phyloP scores from a whole-genome alignment of 2,113 vertebrate genomes.

The Callorhinus ursinus region DNA sequence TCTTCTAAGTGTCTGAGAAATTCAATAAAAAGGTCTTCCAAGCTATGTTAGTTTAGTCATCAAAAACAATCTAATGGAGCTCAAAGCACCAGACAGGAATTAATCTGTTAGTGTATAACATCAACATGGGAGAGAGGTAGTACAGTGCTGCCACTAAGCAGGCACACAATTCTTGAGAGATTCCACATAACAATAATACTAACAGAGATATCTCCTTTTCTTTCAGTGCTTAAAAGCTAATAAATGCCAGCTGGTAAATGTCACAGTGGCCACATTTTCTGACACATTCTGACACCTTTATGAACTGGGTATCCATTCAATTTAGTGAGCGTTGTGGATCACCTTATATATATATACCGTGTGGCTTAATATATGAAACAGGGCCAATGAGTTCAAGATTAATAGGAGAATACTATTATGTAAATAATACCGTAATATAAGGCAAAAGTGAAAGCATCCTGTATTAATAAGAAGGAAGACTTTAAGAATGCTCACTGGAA shows the following conservation, averaged over 20 bases:
- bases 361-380: not conserved
- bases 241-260: conserved; percentile 50
- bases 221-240: conserved; percentile 4
- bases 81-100: conserved; percentile 36
- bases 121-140: not conserved
- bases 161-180: not conserved
- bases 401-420: not conserved
- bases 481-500: not conserved
- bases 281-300: conserved; percentile 54
- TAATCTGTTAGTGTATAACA: conserved; percentile 8
- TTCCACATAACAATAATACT: not conserved
- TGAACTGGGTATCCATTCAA: conserved; percentile 9
- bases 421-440: not conserved
- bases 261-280: not conserved
- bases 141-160: not conserved
- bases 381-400: not conserved
- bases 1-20: conserved; percentile 49
- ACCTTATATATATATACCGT: not conserved
- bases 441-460: not conserved
- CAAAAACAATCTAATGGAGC: conserved; percentile 61
- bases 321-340: not conserved
- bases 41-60: conserved; percentile 69
- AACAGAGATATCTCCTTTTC: not conserved
- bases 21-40: conserved; percentile 66
- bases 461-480: not conserved